Evolutionary conservation across 2,888 invertebrate species (phyloP), one percentile per base, ranked within the genome.

Genomic region (Lamellibrachia satsuma): DNA sequence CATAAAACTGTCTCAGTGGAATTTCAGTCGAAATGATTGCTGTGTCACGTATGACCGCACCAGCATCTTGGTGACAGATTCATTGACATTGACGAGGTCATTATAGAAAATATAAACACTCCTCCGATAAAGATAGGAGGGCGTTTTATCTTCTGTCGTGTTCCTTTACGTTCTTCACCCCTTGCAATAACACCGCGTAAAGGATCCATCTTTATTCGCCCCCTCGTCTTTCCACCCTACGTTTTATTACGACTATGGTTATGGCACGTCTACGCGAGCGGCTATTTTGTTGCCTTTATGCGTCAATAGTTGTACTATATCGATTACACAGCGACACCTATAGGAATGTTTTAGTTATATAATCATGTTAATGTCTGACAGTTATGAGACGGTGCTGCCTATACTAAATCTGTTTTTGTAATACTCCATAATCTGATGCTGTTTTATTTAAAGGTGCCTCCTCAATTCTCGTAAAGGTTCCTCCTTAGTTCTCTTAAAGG

Each of bases 51-150:
- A 15, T 75, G 22, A 75, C 75, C n/a, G 22, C 22, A 15, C 75
- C 75, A 75, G 75, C n/a, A 75, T 75, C 75, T 75, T 75, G 75
- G 75, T 75, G 75, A 75, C 75, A 75, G 75, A 22, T 75, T 75
- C 15, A 75, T 75, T 75, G 75, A 75, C 75, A 75, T 15, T 22
- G 75, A 75, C 75, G 75, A 75, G 75, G 75, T 75, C 75, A 75
- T 75, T 75, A 75, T 75, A 22, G 75, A 75, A 75, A 22, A 75
- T 75, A 75, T 75, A 75, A 75, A 75, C 75, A 75, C 75, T 75
- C 6, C 75, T 22, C 22, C 15, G 75, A 75, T 75, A 75, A 75
- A 75, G 75, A 75, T 75, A 75, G 22, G 60, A 75, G 22, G n/a
- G 75, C 11, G 75, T 75, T 22, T 75, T 75, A 75, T 75, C 75